Evolutionary conservation across 2,797 vertebrate species (phyloP), one percentile per base, ranked within the genome.

Genomic region (Spinus olivaceus): DNA sequence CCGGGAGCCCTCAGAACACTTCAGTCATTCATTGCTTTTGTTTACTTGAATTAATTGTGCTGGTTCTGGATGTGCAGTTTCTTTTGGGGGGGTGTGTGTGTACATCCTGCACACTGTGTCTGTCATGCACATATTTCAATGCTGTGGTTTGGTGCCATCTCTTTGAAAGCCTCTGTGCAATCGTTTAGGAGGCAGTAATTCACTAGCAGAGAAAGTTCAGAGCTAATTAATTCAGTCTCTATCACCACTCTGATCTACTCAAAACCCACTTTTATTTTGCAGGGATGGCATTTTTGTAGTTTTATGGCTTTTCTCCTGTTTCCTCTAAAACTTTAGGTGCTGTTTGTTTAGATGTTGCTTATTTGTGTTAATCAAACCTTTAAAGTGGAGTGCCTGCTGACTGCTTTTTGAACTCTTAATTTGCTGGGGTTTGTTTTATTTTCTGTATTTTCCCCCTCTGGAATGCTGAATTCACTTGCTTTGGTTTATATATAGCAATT

Each of bases 401-500:
- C n/a, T 93, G 71, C 53, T 93, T 72, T 87, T 90, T 88, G 78
- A 53, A 21, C 60, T 94, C 65, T 54, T 90, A 92, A 79, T 42
- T 81, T 94, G 27, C 60, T 49, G 28, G 22, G 63, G 42, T 93
- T 39, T 59, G 20, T 32, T 92, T 82, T 86, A 67, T 88, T 63
- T 89, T 82, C 63, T 66, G 2, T 25, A 3, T 11, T 54, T 22
- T 1, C 17, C 41, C 33, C 51, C 74, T 87, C 79, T 54, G 71
- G 73, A 92, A 97, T 64, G 65, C 37, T 84, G 88, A 92, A 91
- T 90, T 83, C 88, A 89, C 35, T 95, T 81, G 41, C 64, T 84
- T 64, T 80, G 53, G 59, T 84, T 92, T 95, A 84, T 94, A 84
- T 92, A 63, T 85, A 95, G 85, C 79, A 91, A 54, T 88, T 97